Evolutionary conservation across 2,888 invertebrate genomes (phyloP), one percentile per base, ranked within the genome.

Genomic region (Poecilobothrus nobilitatus): DNA sequence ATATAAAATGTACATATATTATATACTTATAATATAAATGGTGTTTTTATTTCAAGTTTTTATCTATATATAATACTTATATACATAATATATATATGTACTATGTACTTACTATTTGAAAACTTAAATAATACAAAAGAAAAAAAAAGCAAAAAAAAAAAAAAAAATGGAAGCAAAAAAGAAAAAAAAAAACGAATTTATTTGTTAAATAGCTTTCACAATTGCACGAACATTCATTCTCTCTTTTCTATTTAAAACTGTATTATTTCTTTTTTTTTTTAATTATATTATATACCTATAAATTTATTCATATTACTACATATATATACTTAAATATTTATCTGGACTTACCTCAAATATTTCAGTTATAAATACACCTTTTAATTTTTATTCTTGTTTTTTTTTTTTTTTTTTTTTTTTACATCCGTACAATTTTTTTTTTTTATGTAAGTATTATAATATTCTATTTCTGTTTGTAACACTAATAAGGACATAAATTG

Each of bases 261-360:
- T 53, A 18, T 9, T 53, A 18, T 53, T 18, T 53, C 18, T 53
- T 53, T 53, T 53, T 27, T 27, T 27, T 27, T 27, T 27, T 53
- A 53, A 53, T 15, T 53, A 53, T 53, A 53, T 53, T 53, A 12
- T 41, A 12, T 37, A 37, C 6, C 53, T 53, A 53, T n/a, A n/a
- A 18, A 53, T 53, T 18, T 53, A 53, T 53, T 18, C 18, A 53
- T 6, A 53, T n/a, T 53, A 53, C n/a, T 53, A 53, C 8, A 53
- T 18, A 53, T 18, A 53, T 6, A 18, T 53, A n/a, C 53, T 18
- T 53, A 53, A 41, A 53, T 53, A 53, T 53, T 53, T 53, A 53
- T 53, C 53, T 53, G 53, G 53, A 53, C 53, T 53, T 53, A 53
- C 53, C 53, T 53, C 53, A 53, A 53, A 53, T 53, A 53, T 53